Conservation (phyloP, 2,888 invertebrate genomes). For the Orthosia incerta region DNA sequence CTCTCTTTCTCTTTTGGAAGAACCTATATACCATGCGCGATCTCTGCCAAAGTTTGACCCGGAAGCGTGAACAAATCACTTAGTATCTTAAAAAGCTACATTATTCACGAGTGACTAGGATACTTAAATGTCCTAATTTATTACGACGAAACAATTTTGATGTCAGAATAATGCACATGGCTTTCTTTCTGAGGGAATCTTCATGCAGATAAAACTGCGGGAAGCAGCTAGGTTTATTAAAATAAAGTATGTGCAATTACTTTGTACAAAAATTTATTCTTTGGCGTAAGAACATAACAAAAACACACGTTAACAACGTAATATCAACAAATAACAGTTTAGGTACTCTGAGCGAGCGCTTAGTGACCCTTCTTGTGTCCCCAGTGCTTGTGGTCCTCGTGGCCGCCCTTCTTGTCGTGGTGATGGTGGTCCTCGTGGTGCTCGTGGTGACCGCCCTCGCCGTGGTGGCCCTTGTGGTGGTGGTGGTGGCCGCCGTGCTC, state of each 20-base stretch:
- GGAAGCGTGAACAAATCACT: too few relatives aligned
- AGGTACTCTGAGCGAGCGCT: conserved; percentile 60
- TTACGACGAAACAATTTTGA: not conserved
- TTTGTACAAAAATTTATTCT: conserved; percentile 59
- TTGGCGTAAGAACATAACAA: conserved; percentile 73
- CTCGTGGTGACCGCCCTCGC: conserved; percentile 94
- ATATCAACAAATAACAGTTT: conserved; percentile 72
- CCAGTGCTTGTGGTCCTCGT: conserved; percentile 95
- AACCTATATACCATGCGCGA: too few relatives aligned
- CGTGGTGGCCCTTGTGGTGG: conserved; percentile 94
- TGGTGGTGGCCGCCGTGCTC: conserved; percentile 94
- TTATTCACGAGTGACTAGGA: not conserved
- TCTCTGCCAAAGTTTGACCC: too few relatives aligned
- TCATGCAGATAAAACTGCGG: not conserved
- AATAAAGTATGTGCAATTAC: conserved; percentile 23
- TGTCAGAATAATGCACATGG: not conserved
- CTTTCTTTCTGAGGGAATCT: not conserved
- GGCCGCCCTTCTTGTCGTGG: conserved; percentile 94
- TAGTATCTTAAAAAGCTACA: not conserved
- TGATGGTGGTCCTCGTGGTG: conserved; percentile 93
- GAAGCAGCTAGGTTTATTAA: not conserved
- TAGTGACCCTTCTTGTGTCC: conserved; percentile 90
- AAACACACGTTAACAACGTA: conserved; percentile 65
- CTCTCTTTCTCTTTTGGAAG: too few relatives aligned
- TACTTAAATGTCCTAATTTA: not conserved